Evolutionary conservation across 2,888 invertebrate genomes (phyloP), one percentile per base, ranked within the genome.

Genomic region (Erebia epiphron): DNA sequence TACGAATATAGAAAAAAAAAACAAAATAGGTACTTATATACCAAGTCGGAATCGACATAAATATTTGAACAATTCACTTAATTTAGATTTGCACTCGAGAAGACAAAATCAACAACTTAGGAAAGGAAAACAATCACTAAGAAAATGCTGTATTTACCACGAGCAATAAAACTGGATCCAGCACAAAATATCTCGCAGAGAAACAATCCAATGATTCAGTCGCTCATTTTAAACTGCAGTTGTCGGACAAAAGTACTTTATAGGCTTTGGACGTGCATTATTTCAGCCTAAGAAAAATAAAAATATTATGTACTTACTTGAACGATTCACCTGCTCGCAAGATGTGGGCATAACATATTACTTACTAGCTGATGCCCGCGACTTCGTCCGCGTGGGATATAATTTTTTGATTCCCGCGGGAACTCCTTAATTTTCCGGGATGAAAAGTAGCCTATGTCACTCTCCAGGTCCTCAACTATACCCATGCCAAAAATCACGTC

Each of bases 181-280:
- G 21, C 14, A 66, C 43, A 18, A 66, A 43, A 65, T 46, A 46
- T 61, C 64, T 71, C 56, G 46, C 58, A 46, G n/a, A 16, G 61
- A 71, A 71, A 71, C 64, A 71, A 62, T 61, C 61, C 56, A 54
- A 68, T 71, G 71, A 71, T 68, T 68, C 68, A 68, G 61, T 66
- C 65, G 49, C 49, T 62, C 49, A 70, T 46, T 66, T 66, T 66
- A 66, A 46, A 66, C 65, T 66, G 43, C 43, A 56, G 41, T 35
- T 18, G 26, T 56, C n/a, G 21, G 54, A 52, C 56, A 43, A 56
- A 56, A 21, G 65, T 56, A 46, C 43, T 64, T 65, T 35, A 35
- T 57, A 26, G 56, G 13, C 56, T 26, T 57, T 57, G 56, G 10
- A 10, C 11, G 56, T 13, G 56, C 56, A 5, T 56, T 21, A 21